Base-by-base conservation (phyloP, 2,888 invertebrate genomes). In the Limnephilus rhombicus region DNA sequence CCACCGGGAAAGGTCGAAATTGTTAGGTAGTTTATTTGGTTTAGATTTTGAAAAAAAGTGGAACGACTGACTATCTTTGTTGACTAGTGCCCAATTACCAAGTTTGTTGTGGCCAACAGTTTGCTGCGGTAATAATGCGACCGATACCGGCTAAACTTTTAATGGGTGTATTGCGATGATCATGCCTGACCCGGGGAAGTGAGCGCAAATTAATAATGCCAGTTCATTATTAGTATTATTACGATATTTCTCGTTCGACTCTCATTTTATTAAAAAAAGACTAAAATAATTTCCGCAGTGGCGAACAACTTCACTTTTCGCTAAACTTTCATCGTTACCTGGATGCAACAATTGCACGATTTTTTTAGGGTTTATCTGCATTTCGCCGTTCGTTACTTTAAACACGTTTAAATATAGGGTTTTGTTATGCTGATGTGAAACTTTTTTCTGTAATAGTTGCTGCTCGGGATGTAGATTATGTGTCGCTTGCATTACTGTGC, bases 131-230 rank as follows among this genome's bases (percentile, higher is more conserved):
- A 45, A 86, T 86, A 45, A 24, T 86, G 80, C 29, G 41, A 81
- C 89, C 89, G 89, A 89, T 89, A 49, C 31, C 34, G 81, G 87
- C 53, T 49, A 88, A 92, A 92, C 91, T 92, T 92, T 92, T 92
- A 92, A 92, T 92, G 91, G 92, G 45, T 80, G 81, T 91, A 91
- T 88, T 89, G 68, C 83, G 85, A 92, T 92, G 82, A 92, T 92
- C 88, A 89, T 29, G 83, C 68, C 85, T 49, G 85, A 82, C 89
- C 85, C 85, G 29, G 49, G 80, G 34, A 68, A 87, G 87, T 68
- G 87, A 29, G 87, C 53, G 53, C 68, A 68, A 87, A 87, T 87
- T 31, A 87, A 87, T 87, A 87, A 87, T 18, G 68, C 87, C 31
- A 13, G 31, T 87, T 87, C 85, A 87, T 87, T 87, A 45, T 45